A percentile compares a stretch with the other conserved stretches of the same genome.
Evolutionary conservation across 2,113 vertebrate genomes (phyloP).

Genomic region (Apteryx owenii): DNA sequence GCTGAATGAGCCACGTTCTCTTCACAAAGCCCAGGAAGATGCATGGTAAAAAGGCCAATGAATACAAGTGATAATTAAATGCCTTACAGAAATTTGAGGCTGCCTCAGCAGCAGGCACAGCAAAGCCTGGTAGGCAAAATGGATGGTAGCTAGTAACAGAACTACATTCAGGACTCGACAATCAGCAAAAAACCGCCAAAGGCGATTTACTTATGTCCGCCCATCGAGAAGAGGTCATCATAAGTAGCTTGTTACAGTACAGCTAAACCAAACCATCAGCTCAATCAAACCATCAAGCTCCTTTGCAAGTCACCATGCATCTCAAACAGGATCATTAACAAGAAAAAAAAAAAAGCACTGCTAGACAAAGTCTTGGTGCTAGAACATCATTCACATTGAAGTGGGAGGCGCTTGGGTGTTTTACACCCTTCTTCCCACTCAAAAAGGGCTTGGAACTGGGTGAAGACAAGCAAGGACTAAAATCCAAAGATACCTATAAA

Average conservation of each 20-base stretch:
- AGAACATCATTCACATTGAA: neutral
- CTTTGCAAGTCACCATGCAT: neutral
- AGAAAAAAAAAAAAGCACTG: neutral
- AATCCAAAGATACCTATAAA: neutral
- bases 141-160: neutral
- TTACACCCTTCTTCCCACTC: neutral
- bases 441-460: accelerated
- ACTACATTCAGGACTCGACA: neutral
- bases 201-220: neutral
- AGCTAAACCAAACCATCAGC: neutral
- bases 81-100: neutral
- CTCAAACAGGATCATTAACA: neutral
- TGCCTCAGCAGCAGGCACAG: neutral
- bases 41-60: accelerated
- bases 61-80: neutral
- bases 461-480: neutral
- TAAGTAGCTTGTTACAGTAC: neutral
- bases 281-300: neutral
- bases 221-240: accelerated
- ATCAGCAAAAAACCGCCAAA: accelerated
- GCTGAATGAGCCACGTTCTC: neutral
- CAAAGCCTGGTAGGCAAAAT: accelerated
- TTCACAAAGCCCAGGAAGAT: neutral
- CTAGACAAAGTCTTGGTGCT: neutral
- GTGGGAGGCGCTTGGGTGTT: neutral